Evolutionary conservation across 2,113 vertebrate species (phyloP).

Genomic region (Eonycteris spelaea): DNA sequence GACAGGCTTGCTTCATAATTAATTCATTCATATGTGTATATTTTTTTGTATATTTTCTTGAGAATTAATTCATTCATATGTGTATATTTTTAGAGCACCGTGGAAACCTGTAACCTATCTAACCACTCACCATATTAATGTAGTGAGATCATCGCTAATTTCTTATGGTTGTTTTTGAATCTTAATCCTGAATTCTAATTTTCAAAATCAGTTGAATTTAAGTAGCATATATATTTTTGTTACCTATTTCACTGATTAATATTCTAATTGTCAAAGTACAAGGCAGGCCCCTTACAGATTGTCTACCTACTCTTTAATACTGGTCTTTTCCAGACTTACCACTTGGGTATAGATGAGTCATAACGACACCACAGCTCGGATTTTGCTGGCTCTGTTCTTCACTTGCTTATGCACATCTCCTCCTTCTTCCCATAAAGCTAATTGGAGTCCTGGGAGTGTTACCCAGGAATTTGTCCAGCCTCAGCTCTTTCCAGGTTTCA

Average conservation of each 20-base stretch:
- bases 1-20: neutral
- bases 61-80: neutral
- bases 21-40: neutral
- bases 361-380: neutral
- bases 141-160: neutral
- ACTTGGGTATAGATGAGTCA: neutral
- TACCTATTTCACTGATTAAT: neutral
- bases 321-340: neutral
- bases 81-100: neutral
- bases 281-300: neutral
- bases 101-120: neutral
- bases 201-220: conserved; percentile 13
- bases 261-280: neutral
- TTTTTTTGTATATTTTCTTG: neutral
- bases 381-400: neutral
- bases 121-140: neutral
- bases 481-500: neutral
- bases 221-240: neutral
- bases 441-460: neutral
- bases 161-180: neutral
- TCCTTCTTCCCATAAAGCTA: neutral
- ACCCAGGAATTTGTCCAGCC: neutral
- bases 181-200: neutral
- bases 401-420: neutral
- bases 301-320: neutral